Evolutionary conservation across 2,797 vertebrate genomes (phyloP).

Genomic region (Gorsachius magnificus): DNA sequence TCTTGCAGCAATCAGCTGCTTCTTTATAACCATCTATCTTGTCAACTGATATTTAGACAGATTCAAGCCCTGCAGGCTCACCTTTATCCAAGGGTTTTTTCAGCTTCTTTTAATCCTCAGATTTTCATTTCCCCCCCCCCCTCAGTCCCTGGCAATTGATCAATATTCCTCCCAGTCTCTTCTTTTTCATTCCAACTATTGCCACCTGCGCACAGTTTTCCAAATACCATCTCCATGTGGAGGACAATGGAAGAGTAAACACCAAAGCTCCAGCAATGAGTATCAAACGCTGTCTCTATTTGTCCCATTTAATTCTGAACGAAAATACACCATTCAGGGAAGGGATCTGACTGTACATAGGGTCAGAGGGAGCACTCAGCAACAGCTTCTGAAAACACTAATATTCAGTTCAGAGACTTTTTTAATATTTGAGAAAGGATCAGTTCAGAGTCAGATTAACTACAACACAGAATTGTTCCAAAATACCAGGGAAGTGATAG

Average conservation of each 20-base stretch:
- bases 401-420: background rate
- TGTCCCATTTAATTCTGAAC: background rate
- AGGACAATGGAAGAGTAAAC: background rate
- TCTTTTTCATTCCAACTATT: background rate
- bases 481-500: background rate
- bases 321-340: background rate
- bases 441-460: background rate
- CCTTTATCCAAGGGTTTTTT: background rate
- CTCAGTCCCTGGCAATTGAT: background rate
- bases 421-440: background rate
- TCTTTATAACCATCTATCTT: background rate
- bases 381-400: background rate
- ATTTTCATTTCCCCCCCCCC: background rate
- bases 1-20: background rate
- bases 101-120: background rate
- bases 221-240: background rate
- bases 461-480: background rate
- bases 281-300: background rate
- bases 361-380: background rate
- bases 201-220: background rate
- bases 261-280: background rate
- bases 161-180: background rate
- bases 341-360: background rate
- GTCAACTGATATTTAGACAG: background rate
- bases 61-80: background rate